Evolutionary conservation across 2,113 vertebrate species (phyloP).

Genomic region (Leucopsar rothschildi): DNA sequence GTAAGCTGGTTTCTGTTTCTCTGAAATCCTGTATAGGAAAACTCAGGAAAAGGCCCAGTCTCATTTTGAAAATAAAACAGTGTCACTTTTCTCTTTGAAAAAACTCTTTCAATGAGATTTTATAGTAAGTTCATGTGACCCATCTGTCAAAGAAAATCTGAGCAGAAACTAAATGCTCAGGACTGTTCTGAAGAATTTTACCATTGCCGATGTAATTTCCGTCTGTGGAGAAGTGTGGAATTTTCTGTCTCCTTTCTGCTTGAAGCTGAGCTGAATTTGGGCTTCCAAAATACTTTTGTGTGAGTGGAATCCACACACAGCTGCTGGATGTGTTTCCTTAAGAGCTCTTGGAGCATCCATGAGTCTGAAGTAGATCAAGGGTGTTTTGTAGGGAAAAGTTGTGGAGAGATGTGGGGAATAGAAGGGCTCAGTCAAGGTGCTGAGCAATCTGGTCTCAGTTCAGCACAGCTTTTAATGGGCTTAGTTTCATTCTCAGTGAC

Average conservation of each 20-base stretch:
- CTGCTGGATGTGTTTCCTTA: not conserved
- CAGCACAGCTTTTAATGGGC: rapidly evolving
- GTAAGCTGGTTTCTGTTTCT: not conserved
- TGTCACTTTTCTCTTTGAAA: not conserved
- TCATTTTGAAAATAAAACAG: not conserved
- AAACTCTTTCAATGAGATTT: not conserved
- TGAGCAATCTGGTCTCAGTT: not conserved
- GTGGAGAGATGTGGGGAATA: not conserved
- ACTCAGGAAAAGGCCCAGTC: not conserved
- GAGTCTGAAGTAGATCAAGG: not conserved
- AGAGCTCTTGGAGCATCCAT: not conserved
- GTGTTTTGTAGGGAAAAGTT: rapidly evolving
- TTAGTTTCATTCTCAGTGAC: not conserved
- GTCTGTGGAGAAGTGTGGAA: not conserved
- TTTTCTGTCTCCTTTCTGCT: not conserved
- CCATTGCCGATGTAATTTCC: not conserved
- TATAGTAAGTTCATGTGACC: not conserved
- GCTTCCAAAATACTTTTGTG: not conserved
- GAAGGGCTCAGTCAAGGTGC: not conserved
- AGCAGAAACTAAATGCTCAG: not conserved
- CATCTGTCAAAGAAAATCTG: not conserved
- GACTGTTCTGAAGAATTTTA: not conserved
- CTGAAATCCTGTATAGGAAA: not conserved
- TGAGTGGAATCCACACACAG: not conserved
- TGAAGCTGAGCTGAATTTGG: not conserved